A percentile compares a stretch with the other conserved stretches of the same genome.
These are phyloP conservation scores for Mormyrops boulengeri DNA, from an alignment of 2,797 vertebrate genomes.

Conservation along the genomic window DNA sequence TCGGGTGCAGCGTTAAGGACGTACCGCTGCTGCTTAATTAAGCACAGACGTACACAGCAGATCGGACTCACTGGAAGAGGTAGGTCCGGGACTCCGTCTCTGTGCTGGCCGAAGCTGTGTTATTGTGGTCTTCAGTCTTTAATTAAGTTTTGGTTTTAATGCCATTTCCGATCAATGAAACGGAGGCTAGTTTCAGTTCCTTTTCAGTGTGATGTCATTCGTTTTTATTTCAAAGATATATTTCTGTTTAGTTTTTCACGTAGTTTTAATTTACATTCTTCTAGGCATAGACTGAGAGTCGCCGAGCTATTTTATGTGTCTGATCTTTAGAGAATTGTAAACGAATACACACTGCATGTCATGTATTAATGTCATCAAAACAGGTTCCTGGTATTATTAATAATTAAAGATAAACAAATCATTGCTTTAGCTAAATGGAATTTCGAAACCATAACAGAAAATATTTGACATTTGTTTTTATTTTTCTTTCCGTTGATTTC, in stretches of 20 bases:
- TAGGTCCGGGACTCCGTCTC: constrained; percentile 51
- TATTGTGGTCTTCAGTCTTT: neutral
- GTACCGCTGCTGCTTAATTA: neutral
- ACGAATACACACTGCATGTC: constrained; percentile 3
- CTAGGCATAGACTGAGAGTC: constrained; percentile 17
- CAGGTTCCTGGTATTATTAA: neutral
- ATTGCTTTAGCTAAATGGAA: neutral
- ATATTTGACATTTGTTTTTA: neutral
- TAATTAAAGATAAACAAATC: neutral
- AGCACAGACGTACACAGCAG: constrained; percentile 32
- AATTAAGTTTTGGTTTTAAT: neutral
- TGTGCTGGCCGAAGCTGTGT: neutral
- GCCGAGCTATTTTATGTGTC: neutral
- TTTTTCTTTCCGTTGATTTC: neutral
- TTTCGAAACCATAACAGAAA: neutral
- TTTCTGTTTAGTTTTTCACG: neutral
- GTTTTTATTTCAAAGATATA: neutral
- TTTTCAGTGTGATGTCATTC: neutral
- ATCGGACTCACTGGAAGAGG: constrained; percentile 54
- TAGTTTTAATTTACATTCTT: constrained; percentile 18
- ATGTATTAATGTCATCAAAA: neutral
- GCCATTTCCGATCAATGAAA: neutral
- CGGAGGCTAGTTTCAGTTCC: neutral
- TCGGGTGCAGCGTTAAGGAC: neutral
- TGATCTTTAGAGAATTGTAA: neutral